A percentile compares a stretch with the other conserved stretches of the same genome.
Conservation (phyloP, 2,113 vertebrate genomes). For the Elachura formosa region DNA sequence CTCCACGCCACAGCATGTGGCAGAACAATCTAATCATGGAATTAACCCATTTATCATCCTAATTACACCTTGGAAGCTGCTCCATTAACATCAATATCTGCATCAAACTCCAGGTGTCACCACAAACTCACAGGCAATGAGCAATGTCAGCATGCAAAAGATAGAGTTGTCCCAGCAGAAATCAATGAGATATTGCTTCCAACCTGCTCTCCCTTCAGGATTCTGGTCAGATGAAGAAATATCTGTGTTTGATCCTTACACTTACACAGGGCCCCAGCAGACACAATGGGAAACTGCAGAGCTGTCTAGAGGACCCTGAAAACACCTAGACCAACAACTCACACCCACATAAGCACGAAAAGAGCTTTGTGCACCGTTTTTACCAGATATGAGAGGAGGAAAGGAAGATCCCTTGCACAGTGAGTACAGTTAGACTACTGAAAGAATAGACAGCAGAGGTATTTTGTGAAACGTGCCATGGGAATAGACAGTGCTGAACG, state of each 20-base stretch:
- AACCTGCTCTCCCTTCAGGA: neutral
- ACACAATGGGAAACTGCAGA: neutral
- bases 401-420: neutral
- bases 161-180: neutral
- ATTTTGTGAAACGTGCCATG: neutral
- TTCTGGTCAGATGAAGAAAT: neutral
- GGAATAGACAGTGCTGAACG: neutral
- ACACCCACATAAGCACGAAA: neutral
- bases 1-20: neutral
- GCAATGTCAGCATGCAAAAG: neutral
- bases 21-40: neutral
- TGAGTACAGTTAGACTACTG: neutral
- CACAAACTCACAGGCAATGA: neutral
- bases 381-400: neutral
- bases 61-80: neutral
- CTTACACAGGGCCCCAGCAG: neutral
- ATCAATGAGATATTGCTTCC: neutral
- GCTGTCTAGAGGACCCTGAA: neutral
- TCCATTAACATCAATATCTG: neutral
- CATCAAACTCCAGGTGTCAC: constrained; percentile 1
- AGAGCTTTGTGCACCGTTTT: neutral
- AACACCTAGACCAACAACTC: neutral
- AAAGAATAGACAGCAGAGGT: neutral
- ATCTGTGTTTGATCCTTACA: neutral
- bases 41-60: neutral